phyloP scores from a whole-genome alignment of 35 echinoderm and acorn worm species.

The Apostichopus japonicus region DNA sequence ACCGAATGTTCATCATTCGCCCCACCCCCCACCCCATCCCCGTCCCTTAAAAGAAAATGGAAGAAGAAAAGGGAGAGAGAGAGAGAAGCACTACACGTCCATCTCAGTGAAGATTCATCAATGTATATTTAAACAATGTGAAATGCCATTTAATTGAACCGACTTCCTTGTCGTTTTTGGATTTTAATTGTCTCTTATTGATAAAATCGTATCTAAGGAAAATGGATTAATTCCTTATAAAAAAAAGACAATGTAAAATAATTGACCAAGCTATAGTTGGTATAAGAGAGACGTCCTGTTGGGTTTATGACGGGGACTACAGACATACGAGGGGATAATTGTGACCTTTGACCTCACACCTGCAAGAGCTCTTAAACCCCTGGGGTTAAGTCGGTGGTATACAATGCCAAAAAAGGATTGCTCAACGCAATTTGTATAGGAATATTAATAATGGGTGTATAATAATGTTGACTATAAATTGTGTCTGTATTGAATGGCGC shows the following conservation, averaged over 20 bases:
- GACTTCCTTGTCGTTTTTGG: neutral
- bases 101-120: no score
- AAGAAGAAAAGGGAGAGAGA: no score
- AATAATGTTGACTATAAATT: no score
- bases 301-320: conserved; percentile 19
- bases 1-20: no score
- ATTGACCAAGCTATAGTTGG: conserved; percentile 10
- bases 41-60: no score
- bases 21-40: no score
- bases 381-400: neutral
- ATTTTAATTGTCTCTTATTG: conserved; percentile 36
- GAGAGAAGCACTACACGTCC: no score
- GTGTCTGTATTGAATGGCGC: no score
- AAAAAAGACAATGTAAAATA: conserved; percentile 23
- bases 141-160: neutral
- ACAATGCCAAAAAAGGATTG: neutral
- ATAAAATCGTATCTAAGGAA: neutral
- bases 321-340: conserved; percentile 55
- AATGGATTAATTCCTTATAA: conserved; percentile 14
- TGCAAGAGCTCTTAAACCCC: conserved; percentile 54
- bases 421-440: no score
- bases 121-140: no score
- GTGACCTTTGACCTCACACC: conserved; percentile 51
- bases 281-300: neutral
- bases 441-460: no score